phyloP scores from a whole-genome alignment of 2,888 invertebrate species.

The Patella depressa region DNA sequence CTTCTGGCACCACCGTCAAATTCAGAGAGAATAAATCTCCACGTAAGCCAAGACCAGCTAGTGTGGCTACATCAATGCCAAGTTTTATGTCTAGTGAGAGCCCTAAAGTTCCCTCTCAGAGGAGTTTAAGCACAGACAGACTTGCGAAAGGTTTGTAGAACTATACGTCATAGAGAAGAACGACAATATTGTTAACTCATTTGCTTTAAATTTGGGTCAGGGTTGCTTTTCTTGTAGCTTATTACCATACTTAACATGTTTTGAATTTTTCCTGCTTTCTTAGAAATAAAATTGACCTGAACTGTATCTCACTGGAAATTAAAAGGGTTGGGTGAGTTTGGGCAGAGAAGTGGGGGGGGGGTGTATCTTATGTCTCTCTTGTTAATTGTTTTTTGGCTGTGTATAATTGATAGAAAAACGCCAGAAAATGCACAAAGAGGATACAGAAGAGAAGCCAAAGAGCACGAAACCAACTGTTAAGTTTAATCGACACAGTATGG shows the following conservation, averaged over 20 bases:
- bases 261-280: no score
- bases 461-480: slow-evolving; percentile 23
- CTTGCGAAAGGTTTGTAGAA: slow-evolving; percentile 42
- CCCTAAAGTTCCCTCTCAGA: slow-evolving; percentile 44
- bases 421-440: slow-evolving; percentile 20
- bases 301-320: no score
- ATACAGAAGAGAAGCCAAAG: slow-evolving; percentile 26
- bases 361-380: no score
- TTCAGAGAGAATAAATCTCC: slow-evolving; percentile 53
- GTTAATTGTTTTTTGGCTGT: no score
- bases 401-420: no score
- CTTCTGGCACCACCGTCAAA: slow-evolving; percentile 38
- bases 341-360: no score
- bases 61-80: slow-evolving; percentile 63
- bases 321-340: no score
- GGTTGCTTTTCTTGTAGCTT: no score
- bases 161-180: neutral
- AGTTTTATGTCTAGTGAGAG: slow-evolving; percentile 52
- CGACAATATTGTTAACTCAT: neutral
- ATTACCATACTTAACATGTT: no score
- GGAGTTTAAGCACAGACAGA: slow-evolving; percentile 62
- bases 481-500: slow-evolving; percentile 33
- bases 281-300: no score
- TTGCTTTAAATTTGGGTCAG: no score
- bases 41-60: slow-evolving; percentile 62